Evolutionary conservation across 2,888 invertebrate species (phyloP).

Genomic region (Cecidostiba fungosa): DNA sequence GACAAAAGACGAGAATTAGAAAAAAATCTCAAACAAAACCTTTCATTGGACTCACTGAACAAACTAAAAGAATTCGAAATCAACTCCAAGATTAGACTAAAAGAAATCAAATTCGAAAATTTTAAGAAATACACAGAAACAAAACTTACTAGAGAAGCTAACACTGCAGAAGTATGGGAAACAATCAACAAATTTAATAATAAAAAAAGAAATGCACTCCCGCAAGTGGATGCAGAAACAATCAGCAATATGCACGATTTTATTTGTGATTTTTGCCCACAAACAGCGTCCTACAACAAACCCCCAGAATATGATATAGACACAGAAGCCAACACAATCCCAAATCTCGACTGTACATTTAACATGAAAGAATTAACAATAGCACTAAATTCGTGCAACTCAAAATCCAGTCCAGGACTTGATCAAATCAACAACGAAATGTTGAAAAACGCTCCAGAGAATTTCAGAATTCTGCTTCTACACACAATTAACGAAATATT

Average conservation of each 20-base stretch:
- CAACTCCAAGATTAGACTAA: not conserved
- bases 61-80: not conserved
- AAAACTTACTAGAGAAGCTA: not conserved
- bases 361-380: not conserved
- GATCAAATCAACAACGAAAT: constrained; percentile 31
- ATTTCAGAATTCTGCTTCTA: not conserved
- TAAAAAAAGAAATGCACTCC: not conserved
- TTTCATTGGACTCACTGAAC: not conserved
- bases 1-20: not conserved
- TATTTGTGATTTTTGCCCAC: not conserved
- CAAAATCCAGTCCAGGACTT: constrained; percentile 17
- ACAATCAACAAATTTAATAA: constrained; percentile 18
- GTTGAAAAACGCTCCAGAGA: not conserved
- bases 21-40: not conserved
- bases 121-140: constrained; percentile 12
- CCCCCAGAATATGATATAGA: not conserved
- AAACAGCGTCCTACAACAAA: not conserved
- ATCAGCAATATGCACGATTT: not conserved
- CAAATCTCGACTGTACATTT: not conserved
- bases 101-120: not conserved
- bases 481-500: not conserved
- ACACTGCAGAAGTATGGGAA: not conserved
- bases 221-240: not conserved
- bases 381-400: not conserved
- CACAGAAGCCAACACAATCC: not conserved